These are phyloP conservation scores for Zhuqinia jingwanae DNA, from an alignment of 2,888 invertebrate species.

Conservation along the genomic window DNA sequence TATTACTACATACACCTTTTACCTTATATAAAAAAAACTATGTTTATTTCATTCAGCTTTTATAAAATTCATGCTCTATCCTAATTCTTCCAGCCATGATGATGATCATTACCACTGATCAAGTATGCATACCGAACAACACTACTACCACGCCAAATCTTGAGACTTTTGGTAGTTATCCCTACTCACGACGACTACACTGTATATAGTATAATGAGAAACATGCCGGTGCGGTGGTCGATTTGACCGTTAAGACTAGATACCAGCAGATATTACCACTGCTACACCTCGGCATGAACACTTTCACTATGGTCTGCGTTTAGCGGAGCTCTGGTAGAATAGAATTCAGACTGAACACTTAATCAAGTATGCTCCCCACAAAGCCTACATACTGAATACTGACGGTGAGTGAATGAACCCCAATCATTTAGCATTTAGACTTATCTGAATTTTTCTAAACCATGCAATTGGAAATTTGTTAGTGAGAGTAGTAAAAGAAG, in stretches of 20 bases:
- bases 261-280: not conserved
- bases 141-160: not conserved
- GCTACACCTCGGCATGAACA: not conserved
- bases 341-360: not conserved
- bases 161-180: constrained; percentile 12
- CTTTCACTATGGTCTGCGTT: constrained; percentile 29
- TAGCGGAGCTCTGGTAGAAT: no score
- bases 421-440: constrained; percentile 43
- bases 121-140: not conserved
- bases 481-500: no score
- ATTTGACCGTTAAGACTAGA: not conserved
- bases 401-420: not conserved
- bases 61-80: constrained; percentile 45
- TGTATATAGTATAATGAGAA: constrained; percentile 15
- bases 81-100: constrained; percentile 29
- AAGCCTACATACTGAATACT: not conserved
- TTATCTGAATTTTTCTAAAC: constrained; percentile 19
- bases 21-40: not conserved
- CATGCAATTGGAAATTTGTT: not conserved
- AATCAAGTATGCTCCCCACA: constrained; percentile 38
- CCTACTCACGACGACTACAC: not conserved
- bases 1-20: not conserved
- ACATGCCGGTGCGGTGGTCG: constrained; percentile 22
- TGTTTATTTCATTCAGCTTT: constrained; percentile 35
- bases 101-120: constrained; percentile 38